Evolutionary conservation across 2,797 vertebrate species (phyloP).

Genomic region (Platyrinchus mystaceus): DNA sequence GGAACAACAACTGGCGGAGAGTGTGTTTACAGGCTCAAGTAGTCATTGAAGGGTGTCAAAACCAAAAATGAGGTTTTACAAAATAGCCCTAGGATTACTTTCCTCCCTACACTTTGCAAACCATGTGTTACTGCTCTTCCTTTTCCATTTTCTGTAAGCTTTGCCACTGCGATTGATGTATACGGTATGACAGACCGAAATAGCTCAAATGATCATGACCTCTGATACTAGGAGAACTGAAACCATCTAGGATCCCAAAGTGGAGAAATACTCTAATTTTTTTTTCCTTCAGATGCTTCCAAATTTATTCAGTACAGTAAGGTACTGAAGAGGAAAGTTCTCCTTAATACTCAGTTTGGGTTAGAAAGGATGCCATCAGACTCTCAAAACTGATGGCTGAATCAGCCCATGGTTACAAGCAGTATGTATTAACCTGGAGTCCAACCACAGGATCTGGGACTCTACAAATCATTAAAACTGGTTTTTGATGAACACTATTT

Average conservation of each 20-base stretch:
- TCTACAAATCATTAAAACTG: neutral
- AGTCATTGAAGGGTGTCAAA: neutral
- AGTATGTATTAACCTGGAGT: neutral
- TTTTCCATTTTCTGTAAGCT: neutral
- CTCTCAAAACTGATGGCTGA: neutral
- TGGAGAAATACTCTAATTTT: neutral
- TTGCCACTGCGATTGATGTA: neutral
- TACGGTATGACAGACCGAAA: neutral
- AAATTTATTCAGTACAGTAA: neutral
- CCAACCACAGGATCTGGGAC: neutral
- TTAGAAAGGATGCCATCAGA: neutral
- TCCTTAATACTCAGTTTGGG: neutral
- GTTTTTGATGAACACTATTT: neutral
- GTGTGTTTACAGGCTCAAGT: neutral
- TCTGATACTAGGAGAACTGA: neutral
- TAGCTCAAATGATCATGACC: neutral
- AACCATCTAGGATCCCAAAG: neutral
- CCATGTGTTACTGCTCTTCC: neutral
- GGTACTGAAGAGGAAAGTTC: neutral
- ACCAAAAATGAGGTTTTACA: neutral
- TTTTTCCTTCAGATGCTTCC: neutral
- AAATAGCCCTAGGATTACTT: slow-evolving; percentile 1
- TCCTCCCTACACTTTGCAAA: neutral
- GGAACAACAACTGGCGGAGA: neutral
- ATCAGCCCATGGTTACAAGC: neutral